A percentile compares a stretch with the other conserved stretches of the same genome.
Evolutionary conservation across 23 tunicate species (phyloP).

Genomic region (Trididemnum miniatum): DNA sequence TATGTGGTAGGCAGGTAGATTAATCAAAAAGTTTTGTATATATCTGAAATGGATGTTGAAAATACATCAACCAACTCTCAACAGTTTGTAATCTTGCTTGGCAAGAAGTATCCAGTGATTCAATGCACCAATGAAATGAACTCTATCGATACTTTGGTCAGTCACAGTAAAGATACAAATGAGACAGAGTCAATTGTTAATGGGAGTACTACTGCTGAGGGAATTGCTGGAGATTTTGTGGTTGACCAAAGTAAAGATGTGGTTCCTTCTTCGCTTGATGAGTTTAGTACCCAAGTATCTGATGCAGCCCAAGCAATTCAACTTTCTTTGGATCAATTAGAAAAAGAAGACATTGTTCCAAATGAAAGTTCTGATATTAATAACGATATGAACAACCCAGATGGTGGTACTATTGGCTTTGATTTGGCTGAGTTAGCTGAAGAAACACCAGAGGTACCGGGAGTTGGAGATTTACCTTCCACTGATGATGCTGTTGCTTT

Average conservation of each 20-base stretch:
- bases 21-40: no score
- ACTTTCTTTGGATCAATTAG: neutral
- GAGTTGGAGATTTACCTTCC: neutral
- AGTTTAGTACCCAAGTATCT: no score
- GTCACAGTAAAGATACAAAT: no score
- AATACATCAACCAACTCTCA: neutral
- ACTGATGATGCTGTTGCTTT: neutral
- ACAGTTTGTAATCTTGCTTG: neutral
- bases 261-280: neutral
- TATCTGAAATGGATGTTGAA: constrained; percentile 3
- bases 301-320: no score
- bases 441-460: neutral
- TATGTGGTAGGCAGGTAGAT: no score
- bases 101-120: constrained; percentile 2
- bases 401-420: neutral
- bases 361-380: neutral
- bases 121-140: neutral
- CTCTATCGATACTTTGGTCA: no score
- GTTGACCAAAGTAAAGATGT: neutral
- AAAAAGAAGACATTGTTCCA: neutral
- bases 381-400: no score
- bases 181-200: neutral
- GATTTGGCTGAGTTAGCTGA: neutral
- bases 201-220: neutral
- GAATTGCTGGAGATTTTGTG: neutral